Base-by-base conservation (phyloP, 2,113 vertebrate genomes). In the Pungitius pungitius region DNA sequence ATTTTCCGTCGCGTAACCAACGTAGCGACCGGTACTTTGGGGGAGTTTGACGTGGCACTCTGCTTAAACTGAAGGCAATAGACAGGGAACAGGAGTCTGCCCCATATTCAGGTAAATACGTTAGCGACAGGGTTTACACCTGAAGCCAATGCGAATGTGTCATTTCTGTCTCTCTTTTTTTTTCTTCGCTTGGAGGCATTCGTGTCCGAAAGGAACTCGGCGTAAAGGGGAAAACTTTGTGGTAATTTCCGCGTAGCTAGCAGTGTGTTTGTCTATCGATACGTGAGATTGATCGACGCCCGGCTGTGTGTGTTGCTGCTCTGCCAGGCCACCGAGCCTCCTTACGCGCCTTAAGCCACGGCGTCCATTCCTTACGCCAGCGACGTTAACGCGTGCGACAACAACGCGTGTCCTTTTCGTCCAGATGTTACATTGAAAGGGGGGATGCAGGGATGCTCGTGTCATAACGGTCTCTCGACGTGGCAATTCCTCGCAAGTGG, bases 31-130 rank as follows among this genome's bases (percentile, higher is more conserved):
- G 90, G 90, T 43, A 72, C 87, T 57, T 35, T 63, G 40, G 69
- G 70, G 73, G 91, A 92, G 90, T 93, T 94, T 94, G 94, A 95
- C 94, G 94, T 95, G 94, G 94, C 94, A 94, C 89, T 94, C 87
- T 45, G 77, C 72, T 84, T 77, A 43, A 69, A 76, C 66, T 67
- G 69, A 84, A 57, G 37, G 64, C 43, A 39, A 18, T 24, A 69
- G n/a, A 54, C 49, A 40, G 61, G 3, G 45, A 66, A 77, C 81
- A 71, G 81, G 80, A 55, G 67, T 82, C 76, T 75, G 77, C 37
- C 69, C 68, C 18, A 37, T 64, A 70, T 67, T 39, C 89, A 93
- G 93, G 93, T 94, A 87, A 89, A 82, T 70, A 69, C 6, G 51
- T 10, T 3, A 14, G 45, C 35, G 5, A 35, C 60, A 52, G 1